These are phyloP conservation scores for Pandemis cinnamomeana DNA, from an alignment of 2,888 invertebrate species.

Conservation along the genomic window DNA sequence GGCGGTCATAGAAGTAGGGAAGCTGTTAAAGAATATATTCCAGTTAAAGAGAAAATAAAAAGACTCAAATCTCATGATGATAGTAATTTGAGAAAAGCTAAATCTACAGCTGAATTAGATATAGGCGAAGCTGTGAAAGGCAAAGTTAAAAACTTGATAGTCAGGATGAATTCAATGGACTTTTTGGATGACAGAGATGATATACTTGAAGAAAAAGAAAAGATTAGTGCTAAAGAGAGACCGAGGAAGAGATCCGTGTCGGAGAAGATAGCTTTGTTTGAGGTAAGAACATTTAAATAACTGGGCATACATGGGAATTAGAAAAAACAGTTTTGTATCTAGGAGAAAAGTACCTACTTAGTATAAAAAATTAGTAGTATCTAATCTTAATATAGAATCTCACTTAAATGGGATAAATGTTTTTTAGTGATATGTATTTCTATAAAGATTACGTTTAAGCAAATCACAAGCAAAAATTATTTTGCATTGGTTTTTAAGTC, in stretches of 20 bases:
- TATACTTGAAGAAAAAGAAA: conserved; percentile 51
- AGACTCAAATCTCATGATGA: conserved; percentile 41
- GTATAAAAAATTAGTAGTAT: no score
- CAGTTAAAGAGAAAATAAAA: conserved; percentile 40
- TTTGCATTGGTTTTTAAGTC: no score
- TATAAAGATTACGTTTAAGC: no score
- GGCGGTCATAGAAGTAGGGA: conserved; percentile 24
- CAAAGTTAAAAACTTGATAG: conserved; percentile 61
- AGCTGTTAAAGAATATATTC: conserved; percentile 16
- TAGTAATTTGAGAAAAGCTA: conserved; percentile 49
- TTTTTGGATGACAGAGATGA: conserved; percentile 42
- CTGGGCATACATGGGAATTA: no score
- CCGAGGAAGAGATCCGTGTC: conserved; percentile 65
- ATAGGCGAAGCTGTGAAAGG: conserved; percentile 63
- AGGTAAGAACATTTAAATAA: conserved; percentile 56
- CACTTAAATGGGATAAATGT: no score
- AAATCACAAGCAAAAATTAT: no score
- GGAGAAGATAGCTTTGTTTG: conserved; percentile 73
- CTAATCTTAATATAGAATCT: no score
- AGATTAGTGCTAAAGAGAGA: conserved; percentile 61
- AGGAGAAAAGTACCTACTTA: not conserved
- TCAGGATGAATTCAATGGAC: conserved; percentile 66
- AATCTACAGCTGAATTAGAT: conserved; percentile 66
- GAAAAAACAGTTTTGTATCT: no score
- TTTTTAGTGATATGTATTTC: no score